Conservation (phyloP, 2,797 vertebrate genomes). For the Trichosurus vulpecula region DNA sequence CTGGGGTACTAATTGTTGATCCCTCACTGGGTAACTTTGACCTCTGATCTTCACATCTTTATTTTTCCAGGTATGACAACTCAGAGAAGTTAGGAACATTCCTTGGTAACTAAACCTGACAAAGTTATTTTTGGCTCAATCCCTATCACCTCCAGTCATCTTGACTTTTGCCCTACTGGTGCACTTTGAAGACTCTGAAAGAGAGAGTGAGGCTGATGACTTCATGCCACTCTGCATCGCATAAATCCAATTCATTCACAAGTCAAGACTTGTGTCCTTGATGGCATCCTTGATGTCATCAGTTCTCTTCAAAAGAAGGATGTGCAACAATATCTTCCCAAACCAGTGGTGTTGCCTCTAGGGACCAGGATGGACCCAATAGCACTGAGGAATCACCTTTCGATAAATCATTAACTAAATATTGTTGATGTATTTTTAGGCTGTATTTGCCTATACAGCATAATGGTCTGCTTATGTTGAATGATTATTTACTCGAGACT, state of each 20-base stretch:
- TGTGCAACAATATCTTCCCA: not conserved
- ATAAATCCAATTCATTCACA: not conserved
- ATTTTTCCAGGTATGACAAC: not conserved
- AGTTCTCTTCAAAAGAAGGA: not conserved
- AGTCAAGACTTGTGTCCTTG: not conserved
- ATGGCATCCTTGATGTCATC: not conserved
- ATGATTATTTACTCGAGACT: not conserved
- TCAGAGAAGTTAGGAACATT: not conserved
- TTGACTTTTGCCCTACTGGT: not conserved
- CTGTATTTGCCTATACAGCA: not conserved
- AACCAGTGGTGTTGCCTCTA: not conserved
- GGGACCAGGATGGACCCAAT: not conserved
- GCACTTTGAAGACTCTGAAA: not conserved
- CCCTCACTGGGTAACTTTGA: not conserved
- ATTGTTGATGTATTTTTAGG: not conserved
- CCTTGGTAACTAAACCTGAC: not conserved
- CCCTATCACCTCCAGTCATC: not conserved
- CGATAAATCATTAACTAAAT: not conserved
- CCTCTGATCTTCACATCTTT: not conserved
- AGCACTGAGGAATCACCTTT: not conserved
- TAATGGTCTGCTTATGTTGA: not conserved
- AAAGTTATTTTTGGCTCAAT: constrained; percentile 12
- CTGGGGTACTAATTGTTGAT: not conserved
- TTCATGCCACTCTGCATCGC: not conserved
- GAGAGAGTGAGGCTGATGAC: not conserved